Evolutionary conservation across 2,888 invertebrate species (phyloP).

Genomic region (Chrysina gloriosa): DNA sequence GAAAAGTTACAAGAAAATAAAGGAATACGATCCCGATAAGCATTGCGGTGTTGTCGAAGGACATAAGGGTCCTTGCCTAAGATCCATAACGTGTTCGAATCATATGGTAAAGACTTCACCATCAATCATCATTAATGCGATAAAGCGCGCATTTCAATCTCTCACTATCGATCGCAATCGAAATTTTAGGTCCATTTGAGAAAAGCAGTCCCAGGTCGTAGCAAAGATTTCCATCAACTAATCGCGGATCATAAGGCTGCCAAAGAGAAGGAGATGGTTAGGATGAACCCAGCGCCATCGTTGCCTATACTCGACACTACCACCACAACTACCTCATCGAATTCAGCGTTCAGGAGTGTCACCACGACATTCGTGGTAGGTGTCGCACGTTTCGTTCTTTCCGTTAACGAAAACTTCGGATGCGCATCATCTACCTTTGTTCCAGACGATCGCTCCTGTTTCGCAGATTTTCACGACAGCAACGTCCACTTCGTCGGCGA

Average conservation of each 20-base stretch:
- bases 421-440: not conserved
- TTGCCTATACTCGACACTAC: conserved; percentile 15
- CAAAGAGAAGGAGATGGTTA: conserved; percentile 53
- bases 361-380: conserved; percentile 32
- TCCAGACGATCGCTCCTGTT: conserved; percentile 29
- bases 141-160: not conserved
- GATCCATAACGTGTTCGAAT: conserved; percentile 75
- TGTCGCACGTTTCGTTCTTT: not conserved
- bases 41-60: conserved; percentile 83
- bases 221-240: conserved; percentile 58
- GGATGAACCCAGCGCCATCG: conserved; percentile 6
- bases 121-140: not conserved
- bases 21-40: conserved; percentile 83
- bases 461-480: conserved; percentile 22
- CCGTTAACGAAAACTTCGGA: not conserved
- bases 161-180: not conserved
- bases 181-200: conserved; percentile 56
- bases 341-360: conserved; percentile 24
- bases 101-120: conserved; percentile 55
- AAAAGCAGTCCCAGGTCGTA: conserved; percentile 57
- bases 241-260: conserved; percentile 58
- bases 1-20: conserved; percentile 51
- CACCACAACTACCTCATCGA: conserved; percentile 26
- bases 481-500: conserved; percentile 10
- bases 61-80: conserved; percentile 80